These are phyloP conservation scores for Rhizomys pruinosus DNA, from an alignment of 2,113 vertebrate genomes.

Conservation along the genomic window DNA sequence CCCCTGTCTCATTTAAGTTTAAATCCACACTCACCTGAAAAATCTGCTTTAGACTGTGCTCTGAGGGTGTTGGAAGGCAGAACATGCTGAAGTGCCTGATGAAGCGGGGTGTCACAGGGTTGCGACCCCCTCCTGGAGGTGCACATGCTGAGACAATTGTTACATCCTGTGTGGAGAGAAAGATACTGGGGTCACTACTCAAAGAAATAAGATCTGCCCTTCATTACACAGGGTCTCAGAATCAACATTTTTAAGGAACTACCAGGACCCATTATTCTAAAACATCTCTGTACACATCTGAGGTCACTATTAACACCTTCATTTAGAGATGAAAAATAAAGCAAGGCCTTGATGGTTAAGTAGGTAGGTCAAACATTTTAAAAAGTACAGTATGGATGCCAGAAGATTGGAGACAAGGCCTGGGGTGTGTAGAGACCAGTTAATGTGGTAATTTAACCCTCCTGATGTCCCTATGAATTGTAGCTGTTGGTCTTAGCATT, in stretches of 20 bases:
- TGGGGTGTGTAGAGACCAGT: not conserved
- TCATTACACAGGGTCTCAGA: not conserved
- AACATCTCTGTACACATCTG: not conserved
- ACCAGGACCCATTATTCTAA: not conserved
- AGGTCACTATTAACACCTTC: not conserved
- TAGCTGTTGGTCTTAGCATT: not conserved
- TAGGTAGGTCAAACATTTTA: not conserved
- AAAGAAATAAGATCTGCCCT: not conserved
- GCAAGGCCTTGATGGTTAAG: not conserved
- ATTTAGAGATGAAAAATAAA: not conserved
- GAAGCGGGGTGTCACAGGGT: slow-evolving; percentile 91
- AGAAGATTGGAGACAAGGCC: not conserved
- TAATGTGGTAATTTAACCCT: not conserved
- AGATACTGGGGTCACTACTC: not conserved
- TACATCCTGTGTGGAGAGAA: slow-evolving; percentile 86
- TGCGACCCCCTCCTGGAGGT: slow-evolving; percentile 91
- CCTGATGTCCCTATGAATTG: not conserved
- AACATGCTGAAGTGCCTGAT: slow-evolving; percentile 92
- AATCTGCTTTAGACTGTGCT: slow-evolving; percentile 92
- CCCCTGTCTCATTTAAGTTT: not conserved
- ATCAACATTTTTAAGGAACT: not conserved
- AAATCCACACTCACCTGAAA: slow-evolving; percentile 87
- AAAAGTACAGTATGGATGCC: not conserved
- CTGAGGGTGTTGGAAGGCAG: slow-evolving; percentile 90
- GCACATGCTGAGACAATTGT: slow-evolving; percentile 90